Conservation (phyloP, 2,113 vertebrate species). For the Grammomys surdaster region DNA sequence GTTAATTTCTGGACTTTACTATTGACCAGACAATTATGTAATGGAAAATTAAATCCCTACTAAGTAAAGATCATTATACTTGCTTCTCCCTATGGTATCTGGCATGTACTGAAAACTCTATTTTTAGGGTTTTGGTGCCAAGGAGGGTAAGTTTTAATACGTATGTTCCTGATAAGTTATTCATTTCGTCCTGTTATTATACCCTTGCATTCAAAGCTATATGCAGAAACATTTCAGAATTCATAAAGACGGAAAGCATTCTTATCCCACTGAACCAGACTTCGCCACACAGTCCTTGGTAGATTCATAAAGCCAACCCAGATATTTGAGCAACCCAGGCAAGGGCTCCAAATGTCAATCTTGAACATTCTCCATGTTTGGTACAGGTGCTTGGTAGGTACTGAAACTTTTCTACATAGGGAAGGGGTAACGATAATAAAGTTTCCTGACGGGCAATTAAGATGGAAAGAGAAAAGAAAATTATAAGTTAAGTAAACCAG, state of each 20-base stretch:
- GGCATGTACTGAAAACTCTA: background rate
- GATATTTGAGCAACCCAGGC: background rate
- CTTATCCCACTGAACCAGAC: constrained; percentile 20
- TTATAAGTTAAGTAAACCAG: constrained; percentile 21
- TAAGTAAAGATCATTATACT: constrained; percentile 12
- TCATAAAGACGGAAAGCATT: constrained; percentile 22
- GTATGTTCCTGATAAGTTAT: constrained; percentile 34
- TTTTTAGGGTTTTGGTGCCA: constrained; percentile 30
- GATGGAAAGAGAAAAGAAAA: background rate
- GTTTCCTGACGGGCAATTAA: constrained; percentile 31
- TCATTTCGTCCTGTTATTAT: background rate
- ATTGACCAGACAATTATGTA: background rate
- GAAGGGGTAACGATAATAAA: background rate
- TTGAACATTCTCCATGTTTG: background rate
- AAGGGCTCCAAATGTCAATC: background rate
- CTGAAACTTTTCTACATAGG: background rate
- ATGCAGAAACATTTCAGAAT: constrained; percentile 40
- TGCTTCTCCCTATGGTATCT: background rate
- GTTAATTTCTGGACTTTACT: constrained; percentile 29
- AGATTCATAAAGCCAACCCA: background rate
- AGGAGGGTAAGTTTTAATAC: background rate
- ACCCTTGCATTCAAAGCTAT: background rate
- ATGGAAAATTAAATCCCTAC: background rate
- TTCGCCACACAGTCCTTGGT: background rate
- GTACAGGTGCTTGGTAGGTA: constrained; percentile 29